Evolutionary conservation across 2,113 vertebrate species (phyloP), one percentile per base, ranked within the genome.

Genomic region (Salminus brasiliensis): DNA sequence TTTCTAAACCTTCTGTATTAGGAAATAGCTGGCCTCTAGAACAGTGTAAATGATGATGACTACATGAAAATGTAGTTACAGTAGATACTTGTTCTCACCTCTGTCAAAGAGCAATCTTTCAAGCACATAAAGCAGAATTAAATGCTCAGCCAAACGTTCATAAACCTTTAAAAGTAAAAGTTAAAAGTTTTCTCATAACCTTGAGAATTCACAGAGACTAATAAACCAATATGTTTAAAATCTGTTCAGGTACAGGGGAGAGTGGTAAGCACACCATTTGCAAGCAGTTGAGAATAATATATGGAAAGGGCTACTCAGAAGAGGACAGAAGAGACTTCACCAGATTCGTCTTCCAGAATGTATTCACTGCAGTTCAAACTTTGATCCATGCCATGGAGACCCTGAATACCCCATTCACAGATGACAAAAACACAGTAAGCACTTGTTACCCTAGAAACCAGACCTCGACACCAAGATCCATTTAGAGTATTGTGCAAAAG

Each of bases 261-360:
- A 97, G 95, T 81, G 96, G 95, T 53, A 97, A 97, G 84, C 96
- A 95, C 85, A 96, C 94, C 0, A 97, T 98, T 77, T 95, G 97
- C 89, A 96, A 99, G 83, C 95, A 99, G 90, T 97, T 99, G 96
- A 94, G 96, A 91, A 99, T 99, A 91, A 97, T 99, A 87, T 96
- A 99, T 43, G 95, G 95, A 3, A 88, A 85, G 9, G 95, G 95
- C 57, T 97, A 95, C 88, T 92, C 74, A 2, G 94, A 96, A 2
- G 88, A 89, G 41, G 95, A 97, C 63, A 92, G 87, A 69, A 93
- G 86, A 68, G 83, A 86, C 10, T 96, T 94, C 89, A 93, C 89
- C 5, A 93, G 90, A 63, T 78, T 96, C 45, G 91, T 96, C 83
- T 94, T 92, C 86, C 94, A 96, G 86, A 97, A 97, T 79, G 91